Base-by-base conservation (phyloP, 2,888 invertebrate species). In the Neoitamus cyanurus region DNA sequence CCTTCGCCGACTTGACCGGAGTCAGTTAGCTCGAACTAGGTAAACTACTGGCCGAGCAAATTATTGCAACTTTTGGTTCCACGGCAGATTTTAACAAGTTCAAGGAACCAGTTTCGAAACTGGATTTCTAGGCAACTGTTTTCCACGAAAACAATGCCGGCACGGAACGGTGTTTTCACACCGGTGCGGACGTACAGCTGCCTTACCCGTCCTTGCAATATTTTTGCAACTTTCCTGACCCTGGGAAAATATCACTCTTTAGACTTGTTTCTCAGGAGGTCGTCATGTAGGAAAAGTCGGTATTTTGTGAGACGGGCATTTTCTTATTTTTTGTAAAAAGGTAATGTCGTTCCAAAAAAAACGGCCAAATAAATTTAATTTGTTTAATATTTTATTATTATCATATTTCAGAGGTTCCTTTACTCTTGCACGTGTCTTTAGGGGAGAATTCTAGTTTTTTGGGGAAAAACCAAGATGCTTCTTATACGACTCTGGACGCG, bases 1-100 rank as follows among this genome's bases (percentile, higher is more conserved):
- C 37, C 48, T 78, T 42, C 31, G 20, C 58, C 58, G 58, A 70
- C 34, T 70, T 70, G n/a, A 70, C 70, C 34, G 34, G 31, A 70
- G 7, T 70, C 34, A 42, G 37, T 70, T 70, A 31, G 70, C 13
- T 30, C 42, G 13, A 77, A 28, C 77, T 77, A 77, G 77, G 77
- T 77, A 77, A 77, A 77, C 77, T 46, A 46, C 77, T 77, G 42
- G 42, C 77, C 77, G 46, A 77, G 46, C 37, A 77, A 37, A 77
- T 46, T 77, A 77, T 77, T 42, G 30, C 77, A 77, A 25, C 37
- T 77, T 46, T 28, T 13, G 28, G 36, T 34, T 31, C 20, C n/a
- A 37, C 30, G 36, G 25, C 13, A 28, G 31, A 70, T 31, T 70
- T 70, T 77, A 77, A 42, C 77, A 25, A 42, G 77, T 77, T 77